Base-by-base conservation (phyloP, 1,140 invertebrate species). In the Microvelia longipes region DNA sequence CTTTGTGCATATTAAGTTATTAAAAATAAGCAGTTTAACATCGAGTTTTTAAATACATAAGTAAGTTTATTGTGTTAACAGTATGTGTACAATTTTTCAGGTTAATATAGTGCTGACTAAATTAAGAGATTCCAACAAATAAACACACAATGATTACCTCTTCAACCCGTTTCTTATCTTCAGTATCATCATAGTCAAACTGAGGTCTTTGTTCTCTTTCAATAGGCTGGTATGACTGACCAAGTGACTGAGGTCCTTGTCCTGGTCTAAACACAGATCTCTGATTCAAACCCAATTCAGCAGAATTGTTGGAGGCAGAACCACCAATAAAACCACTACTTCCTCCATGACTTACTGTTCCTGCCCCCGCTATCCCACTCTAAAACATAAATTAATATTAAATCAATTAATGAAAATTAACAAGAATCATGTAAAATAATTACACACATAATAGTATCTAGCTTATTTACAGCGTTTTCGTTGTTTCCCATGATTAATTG, bases 101-200 rank as follows among this genome's bases (percentile, higher is more conserved):
- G n/a, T n/a, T n/a, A n/a, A n/a, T n/a, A n/a, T n/a, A n/a, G n/a
- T n/a, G n/a, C n/a, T n/a, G n/a, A n/a, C n/a, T n/a, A n/a, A n/a
- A n/a, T n/a, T n/a, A n/a, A n/a, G n/a, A n/a, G n/a, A n/a, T n/a
- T n/a, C n/a, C n/a, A n/a, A n/a, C 28, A 67, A 30, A 35, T 30
- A 67, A 19, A 67, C 13, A 68, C 66, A 67, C 2, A 50, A 28
- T n/a, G 68, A 73, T 72, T n/a, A 83, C 82, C 73, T 94, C 92
- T 77, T 93, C 91, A 65, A 94, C 85, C 74, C 84, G 86, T 76
- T 89, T 87, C 77, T 90, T 87, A 77, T 93, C 88, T 28, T 84
- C 84, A 29, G 87, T 82, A 68, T 88, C 84, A 74, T 94, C 90
- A 73, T 92, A 87, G 73, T 91, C 90, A 28, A 80, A 90, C 76